These are phyloP conservation scores for Lagria hirta DNA, from an alignment of 2,888 invertebrate species.

Conservation along the genomic window DNA sequence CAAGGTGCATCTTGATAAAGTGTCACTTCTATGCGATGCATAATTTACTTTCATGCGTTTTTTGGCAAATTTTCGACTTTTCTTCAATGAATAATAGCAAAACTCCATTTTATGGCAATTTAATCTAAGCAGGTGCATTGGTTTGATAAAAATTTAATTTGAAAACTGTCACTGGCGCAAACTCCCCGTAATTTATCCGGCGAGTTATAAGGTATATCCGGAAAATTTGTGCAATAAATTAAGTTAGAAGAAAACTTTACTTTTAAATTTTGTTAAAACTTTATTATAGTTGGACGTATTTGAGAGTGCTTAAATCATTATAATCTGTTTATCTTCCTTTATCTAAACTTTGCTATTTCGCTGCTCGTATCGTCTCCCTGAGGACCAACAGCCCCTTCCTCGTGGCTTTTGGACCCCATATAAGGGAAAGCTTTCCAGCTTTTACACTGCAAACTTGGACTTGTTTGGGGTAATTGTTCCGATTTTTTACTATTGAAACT, in stretches of 20 bases:
- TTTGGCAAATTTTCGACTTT: not conserved
- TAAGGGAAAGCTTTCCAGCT: slow-evolving; percentile 34
- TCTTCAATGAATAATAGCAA: slow-evolving; percentile 2
- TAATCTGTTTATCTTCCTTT: slow-evolving; percentile 52
- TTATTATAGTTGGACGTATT: slow-evolving; percentile 48
- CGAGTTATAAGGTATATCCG: slow-evolving; percentile 12
- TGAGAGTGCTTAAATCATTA: slow-evolving; percentile 49
- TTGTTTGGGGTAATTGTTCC: too few relatives aligned
- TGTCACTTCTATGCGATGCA: too few relatives aligned
- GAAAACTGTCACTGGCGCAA: slow-evolving; percentile 33
- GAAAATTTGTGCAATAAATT: slow-evolving; percentile 28
- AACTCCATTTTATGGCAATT: not conserved
- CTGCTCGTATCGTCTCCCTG: slow-evolving; percentile 43
- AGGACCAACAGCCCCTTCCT: slow-evolving; percentile 41
- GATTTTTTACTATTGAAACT: too few relatives aligned
- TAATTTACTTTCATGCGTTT: too few relatives aligned
- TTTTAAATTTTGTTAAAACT: slow-evolving; percentile 47
- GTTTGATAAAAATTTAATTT: slow-evolving; percentile 39
- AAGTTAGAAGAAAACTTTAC: slow-evolving; percentile 30
- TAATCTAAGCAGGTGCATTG: slow-evolving; percentile 31
- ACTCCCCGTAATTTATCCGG: slow-evolving; percentile 28
- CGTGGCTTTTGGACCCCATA: slow-evolving; percentile 37
- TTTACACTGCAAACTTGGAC: too few relatives aligned
- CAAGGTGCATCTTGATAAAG: too few relatives aligned
- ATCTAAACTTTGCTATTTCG: slow-evolving; percentile 51